phyloP scores from a whole-genome alignment of 2,113 vertebrate species.

The Prolemur simus region DNA sequence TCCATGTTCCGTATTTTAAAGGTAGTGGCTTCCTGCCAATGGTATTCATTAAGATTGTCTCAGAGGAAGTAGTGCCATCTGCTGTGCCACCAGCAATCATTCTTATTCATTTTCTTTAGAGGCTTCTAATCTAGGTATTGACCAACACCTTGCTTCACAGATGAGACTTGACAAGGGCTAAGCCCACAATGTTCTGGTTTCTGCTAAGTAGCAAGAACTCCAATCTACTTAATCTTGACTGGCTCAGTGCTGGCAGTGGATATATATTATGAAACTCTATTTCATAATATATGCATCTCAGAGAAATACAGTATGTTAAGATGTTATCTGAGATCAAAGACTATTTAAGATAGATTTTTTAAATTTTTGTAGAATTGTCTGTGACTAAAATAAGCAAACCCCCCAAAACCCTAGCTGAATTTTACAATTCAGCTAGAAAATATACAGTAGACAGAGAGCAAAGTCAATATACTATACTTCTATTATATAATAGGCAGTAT shows the following conservation, averaged over 20 bases:
- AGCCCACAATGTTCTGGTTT: background rate
- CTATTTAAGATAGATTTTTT: background rate
- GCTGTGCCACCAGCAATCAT: rapidly evolving
- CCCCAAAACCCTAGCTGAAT: background rate
- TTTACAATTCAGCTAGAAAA: background rate
- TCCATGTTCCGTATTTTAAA: background rate
- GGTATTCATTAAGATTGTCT: background rate
- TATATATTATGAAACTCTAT: too few species aligned
- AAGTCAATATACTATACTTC: background rate
- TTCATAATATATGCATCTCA: background rate
- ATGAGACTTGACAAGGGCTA: background rate
- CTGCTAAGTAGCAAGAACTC: rapidly evolving
- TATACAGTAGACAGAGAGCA: background rate
- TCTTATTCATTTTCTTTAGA: background rate
- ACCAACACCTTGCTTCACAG: background rate
- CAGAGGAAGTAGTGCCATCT: background rate
- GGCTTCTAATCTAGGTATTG: background rate
- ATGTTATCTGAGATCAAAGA: background rate
- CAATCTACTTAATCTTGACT: background rate
- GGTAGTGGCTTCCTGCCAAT: background rate
- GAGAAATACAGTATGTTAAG: background rate
- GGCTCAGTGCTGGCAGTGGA: too few species aligned
- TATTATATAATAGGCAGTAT: background rate
- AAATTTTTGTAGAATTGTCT: background rate
- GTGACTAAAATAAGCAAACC: background rate